Percentiles rank a stretch among this genome's conserved stretches.
These are phyloP conservation scores for Pasiphila rectangulata DNA, from an alignment of 2,888 invertebrate genomes.

Conservation along the genomic window DNA sequence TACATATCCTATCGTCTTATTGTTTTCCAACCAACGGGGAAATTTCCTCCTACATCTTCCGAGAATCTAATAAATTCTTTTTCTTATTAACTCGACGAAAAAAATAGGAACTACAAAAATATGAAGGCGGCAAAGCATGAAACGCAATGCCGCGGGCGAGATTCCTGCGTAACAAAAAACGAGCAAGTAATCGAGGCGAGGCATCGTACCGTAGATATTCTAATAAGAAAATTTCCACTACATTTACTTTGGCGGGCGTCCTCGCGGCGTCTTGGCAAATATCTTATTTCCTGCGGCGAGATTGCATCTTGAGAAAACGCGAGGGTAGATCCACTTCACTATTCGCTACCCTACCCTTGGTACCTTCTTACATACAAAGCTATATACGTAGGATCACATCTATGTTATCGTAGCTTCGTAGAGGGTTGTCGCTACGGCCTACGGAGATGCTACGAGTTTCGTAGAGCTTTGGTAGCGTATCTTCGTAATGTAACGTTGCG, in stretches of 20 bases:
- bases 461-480: conserved; percentile 31
- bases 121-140: conserved; percentile 57
- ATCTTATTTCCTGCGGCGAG: conserved; percentile 82
- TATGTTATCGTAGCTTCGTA: conserved; percentile 16
- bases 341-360: conserved; percentile 65
- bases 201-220: conserved; percentile 80
- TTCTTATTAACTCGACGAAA: conserved; percentile 9
- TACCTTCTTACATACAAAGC: conserved; percentile 24
- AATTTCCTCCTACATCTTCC: not conserved
- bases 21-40: not conserved
- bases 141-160: conserved; percentile 50
- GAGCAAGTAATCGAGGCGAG: conserved; percentile 65
- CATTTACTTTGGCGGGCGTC: conserved; percentile 78
- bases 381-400: conserved; percentile 22
- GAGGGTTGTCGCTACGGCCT: conserved; percentile 24
- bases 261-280: conserved; percentile 81
- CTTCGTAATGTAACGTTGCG: conserved; percentile 18
- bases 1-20: no score
- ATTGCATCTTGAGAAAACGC: conserved; percentile 82
- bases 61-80: conserved; percentile 1
- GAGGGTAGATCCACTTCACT: conserved; percentile 74
- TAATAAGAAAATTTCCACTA: conserved; percentile 83
- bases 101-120: conserved; percentile 31
- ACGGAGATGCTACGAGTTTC: conserved; percentile 40
- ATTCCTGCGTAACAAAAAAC: conserved; percentile 74